Conservation (phyloP, 92 coral and sea anemone species). For the Heteractis magnifica region DNA sequence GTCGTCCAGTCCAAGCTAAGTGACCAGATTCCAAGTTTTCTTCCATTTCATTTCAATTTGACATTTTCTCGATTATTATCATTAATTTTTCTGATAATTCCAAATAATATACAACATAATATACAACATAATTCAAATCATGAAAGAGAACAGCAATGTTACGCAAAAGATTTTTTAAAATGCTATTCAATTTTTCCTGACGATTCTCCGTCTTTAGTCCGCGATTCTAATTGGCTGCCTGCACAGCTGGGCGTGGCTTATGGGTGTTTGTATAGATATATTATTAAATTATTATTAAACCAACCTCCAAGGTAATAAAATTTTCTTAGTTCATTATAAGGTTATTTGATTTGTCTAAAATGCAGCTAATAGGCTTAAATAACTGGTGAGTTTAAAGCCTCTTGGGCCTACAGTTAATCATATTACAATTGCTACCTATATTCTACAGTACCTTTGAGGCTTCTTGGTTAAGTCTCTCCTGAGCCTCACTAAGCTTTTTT, state of each 20-base stretch:
- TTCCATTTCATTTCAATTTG: slow-evolving; percentile 12
- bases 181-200: background rate
- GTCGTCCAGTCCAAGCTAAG: slow-evolving; percentile 3
- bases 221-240: slow-evolving; percentile 25
- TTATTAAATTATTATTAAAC: slow-evolving; percentile 5
- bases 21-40: slow-evolving; percentile 8
- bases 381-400: background rate
- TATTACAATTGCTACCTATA: background rate
- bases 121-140: slow-evolving; percentile 25
- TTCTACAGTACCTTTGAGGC: background rate
- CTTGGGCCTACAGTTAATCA: background rate
- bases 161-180: background rate
- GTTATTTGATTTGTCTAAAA: background rate
- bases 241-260: slow-evolving; percentile 9
- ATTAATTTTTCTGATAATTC: slow-evolving; percentile 3
- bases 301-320: slow-evolving; percentile 12
- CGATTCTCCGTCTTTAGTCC: slow-evolving; percentile 34
- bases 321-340: background rate
- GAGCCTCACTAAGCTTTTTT: background rate
- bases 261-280: background rate
- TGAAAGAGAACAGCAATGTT: background rate
- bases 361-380: background rate
- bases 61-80: background rate
- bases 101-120: slow-evolving; percentile 26
- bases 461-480: background rate